A percentile compares a stretch with the other conserved stretches of the same genome.
Conservation (phyloP, 2,888 invertebrate species). For the Heliconius sara region DNA sequence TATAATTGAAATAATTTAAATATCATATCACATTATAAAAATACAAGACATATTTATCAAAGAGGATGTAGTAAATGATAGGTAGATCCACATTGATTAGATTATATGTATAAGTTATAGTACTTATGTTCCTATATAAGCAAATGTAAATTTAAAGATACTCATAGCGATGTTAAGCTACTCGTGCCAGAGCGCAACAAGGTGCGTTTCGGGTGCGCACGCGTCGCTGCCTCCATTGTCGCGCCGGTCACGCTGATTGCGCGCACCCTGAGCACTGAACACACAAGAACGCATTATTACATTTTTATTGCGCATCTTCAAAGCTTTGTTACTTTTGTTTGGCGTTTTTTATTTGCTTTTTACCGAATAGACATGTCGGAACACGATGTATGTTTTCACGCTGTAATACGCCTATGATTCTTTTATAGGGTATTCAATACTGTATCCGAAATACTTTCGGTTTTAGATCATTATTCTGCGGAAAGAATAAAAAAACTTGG, state of each 20-base stretch:
- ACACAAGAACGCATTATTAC: constrained; percentile 75
- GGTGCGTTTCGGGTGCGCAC: constrained; percentile 70
- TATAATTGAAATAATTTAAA: background rate
- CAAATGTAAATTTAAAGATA: constrained; percentile 1
- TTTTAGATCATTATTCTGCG: constrained; percentile 32
- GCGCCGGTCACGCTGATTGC: constrained; percentile 73
- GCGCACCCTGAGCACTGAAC: constrained; percentile 64
- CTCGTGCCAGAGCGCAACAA: constrained; percentile 57
- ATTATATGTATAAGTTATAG: background rate
- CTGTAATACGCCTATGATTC: constrained; percentile 69
- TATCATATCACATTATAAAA: background rate
- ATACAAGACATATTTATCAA: background rate
- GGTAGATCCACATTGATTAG: background rate
- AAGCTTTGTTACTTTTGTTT: constrained; percentile 77
- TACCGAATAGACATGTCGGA: constrained; percentile 69
- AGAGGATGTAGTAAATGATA: background rate
- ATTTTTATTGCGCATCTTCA: constrained; percentile 82
- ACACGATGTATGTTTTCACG: constrained; percentile 81
- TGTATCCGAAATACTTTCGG: constrained; percentile 40
- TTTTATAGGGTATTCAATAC: constrained; percentile 58
- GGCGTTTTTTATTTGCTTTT: constrained; percentile 73
- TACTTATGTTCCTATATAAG: background rate
- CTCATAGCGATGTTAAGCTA: constrained; percentile 27
- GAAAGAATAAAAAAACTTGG: constrained; percentile 27
- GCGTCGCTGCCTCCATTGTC: constrained; percentile 76